Evolutionary conservation across 1,140 invertebrate species (phyloP).

Genomic region (Coboldia fuscipes): DNA sequence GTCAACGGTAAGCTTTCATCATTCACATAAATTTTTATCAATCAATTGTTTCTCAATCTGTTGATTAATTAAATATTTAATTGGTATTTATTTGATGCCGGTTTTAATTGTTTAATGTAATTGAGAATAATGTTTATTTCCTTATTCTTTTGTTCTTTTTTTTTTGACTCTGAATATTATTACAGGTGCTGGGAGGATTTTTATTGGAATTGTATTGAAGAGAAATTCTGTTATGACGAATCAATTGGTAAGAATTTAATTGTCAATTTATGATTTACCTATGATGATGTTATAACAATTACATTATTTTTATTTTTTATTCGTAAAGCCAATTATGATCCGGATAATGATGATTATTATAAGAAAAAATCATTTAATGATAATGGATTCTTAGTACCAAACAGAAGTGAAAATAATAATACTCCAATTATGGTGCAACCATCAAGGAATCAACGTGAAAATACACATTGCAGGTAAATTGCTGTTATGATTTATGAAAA

Average conservation of each 20-base stretch:
- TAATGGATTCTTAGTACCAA: conserved; percentile 12
- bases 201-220: conserved; percentile 35
- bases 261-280: neutral
- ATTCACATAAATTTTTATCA: too few species aligned
- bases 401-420: conserved; percentile 15
- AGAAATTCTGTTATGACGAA: conserved; percentile 33
- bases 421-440: conserved; percentile 18
- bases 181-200: conserved; percentile 31
- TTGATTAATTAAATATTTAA: too few species aligned
- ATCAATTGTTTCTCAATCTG: too few species aligned
- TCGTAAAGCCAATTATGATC: conserved; percentile 17
- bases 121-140: too few species aligned
- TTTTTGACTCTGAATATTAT: too few species aligned
- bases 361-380: conserved; percentile 14
- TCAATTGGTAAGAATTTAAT: conserved; percentile 23
- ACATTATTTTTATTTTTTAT: neutral
- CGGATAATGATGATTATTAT: conserved; percentile 19
- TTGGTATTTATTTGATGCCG: too few species aligned
- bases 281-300: neutral
- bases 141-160: too few species aligned
- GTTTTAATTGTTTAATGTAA: too few species aligned
- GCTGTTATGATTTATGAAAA: neutral
- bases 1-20: too few species aligned
- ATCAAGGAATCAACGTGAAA: conserved; percentile 1
- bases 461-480: neutral